Percentiles rank a stretch among this genome's conserved stretches.
phyloP scores from a whole-genome alignment of 2,113 vertebrate genomes.

The Agapornis roseicollis region DNA sequence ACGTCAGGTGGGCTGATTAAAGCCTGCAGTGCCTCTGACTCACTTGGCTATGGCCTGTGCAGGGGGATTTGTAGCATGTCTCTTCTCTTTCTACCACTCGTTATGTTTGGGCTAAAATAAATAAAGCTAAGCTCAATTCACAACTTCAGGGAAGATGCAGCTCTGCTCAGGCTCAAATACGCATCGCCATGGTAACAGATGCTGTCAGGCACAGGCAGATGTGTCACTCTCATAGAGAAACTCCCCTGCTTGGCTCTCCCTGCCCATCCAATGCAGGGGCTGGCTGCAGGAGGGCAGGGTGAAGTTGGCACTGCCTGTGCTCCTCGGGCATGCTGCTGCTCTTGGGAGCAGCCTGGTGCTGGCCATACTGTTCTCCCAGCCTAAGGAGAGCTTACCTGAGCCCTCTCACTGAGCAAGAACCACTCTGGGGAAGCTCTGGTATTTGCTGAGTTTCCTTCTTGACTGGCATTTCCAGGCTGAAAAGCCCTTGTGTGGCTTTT shows the following conservation, averaged over 20 bases:
- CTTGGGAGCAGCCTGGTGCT: not conserved
- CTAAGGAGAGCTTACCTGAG: not conserved
- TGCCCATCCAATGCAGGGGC: not conserved
- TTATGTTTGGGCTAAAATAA: slow-evolving; percentile 56
- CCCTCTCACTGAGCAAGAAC: not conserved
- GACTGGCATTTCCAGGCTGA: not conserved
- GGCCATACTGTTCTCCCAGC: not conserved
- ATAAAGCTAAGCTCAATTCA: slow-evolving; percentile 71
- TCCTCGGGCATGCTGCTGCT: not conserved
- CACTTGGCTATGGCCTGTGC: slow-evolving; percentile 9
- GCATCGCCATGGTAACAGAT: slow-evolving; percentile 68
- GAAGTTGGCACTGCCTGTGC: not conserved
- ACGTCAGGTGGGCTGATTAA: slow-evolving; percentile 50
- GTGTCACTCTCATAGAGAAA: not conserved
- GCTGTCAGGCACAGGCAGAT: slow-evolving; percentile 46
- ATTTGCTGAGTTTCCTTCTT: not conserved
- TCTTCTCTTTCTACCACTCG: slow-evolving; percentile 33
- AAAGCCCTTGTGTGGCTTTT: not conserved
- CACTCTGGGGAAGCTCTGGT: not conserved
- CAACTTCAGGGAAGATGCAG: slow-evolving; percentile 58
- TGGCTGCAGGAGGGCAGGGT: not conserved
- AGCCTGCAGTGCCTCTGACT: slow-evolving; percentile 27
- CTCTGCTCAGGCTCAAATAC: slow-evolving; percentile 39
- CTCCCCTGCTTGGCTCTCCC: not conserved
- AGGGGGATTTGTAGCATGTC: slow-evolving; percentile 1